Percentiles rank a stretch among this genome's conserved stretches.
Conservation (phyloP, 2,888 invertebrate genomes). For the Rutpela maculata region DNA sequence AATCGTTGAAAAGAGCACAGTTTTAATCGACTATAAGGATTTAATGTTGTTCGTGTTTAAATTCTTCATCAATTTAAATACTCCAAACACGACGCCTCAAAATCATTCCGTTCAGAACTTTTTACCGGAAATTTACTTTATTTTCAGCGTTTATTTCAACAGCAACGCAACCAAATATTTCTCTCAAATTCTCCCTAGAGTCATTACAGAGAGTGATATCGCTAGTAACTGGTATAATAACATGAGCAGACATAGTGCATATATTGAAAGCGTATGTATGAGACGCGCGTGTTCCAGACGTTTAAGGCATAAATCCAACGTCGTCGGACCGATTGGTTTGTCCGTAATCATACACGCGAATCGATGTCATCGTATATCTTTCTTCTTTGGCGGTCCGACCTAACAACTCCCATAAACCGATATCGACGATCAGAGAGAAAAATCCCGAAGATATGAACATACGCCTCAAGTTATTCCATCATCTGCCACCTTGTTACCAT, state of each 20-base stretch:
- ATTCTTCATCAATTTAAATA: no score
- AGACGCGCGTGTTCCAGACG: constrained; percentile 48
- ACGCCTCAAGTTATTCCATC: constrained; percentile 54
- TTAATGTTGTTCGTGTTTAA: no score
- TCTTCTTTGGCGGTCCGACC: constrained; percentile 64
- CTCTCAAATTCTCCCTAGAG: background rate
- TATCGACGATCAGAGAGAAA: constrained; percentile 56
- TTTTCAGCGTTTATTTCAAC: no score
- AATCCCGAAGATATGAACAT: constrained; percentile 56
- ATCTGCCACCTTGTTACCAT: constrained; percentile 58
- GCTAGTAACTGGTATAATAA: constrained; percentile 29
- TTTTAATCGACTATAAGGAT: no score
- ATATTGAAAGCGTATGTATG: constrained; percentile 28
- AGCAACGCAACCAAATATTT: no score
- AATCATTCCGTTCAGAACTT: no score
- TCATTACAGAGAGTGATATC: constrained; percentile 12
- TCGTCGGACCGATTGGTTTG: constrained; percentile 59
- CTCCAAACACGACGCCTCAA: no score
- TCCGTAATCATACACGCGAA: constrained; percentile 64
- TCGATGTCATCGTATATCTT: constrained; percentile 64
- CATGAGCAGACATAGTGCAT: constrained; percentile 18
- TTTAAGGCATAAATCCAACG: constrained; percentile 50
- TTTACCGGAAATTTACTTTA: no score
- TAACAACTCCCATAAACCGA: constrained; percentile 63
- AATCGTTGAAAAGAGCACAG: no score